Conservation (phyloP, 2,797 vertebrate genomes). For the Cossypha heuglini region DNA sequence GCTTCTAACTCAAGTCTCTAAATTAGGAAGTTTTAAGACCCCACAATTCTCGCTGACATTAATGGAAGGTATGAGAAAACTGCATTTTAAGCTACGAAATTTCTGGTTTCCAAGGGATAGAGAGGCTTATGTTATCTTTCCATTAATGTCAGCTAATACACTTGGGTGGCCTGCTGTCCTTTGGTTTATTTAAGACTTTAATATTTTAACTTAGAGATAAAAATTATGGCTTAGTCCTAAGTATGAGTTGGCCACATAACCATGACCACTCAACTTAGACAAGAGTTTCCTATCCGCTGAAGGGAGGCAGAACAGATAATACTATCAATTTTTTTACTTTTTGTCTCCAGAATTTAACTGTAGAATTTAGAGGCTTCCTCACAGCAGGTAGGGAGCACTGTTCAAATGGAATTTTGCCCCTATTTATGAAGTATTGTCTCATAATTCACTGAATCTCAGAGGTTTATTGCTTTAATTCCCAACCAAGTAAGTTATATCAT, state of each 20-base stretch:
- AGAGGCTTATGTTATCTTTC: neutral
- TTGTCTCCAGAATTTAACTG: neutral
- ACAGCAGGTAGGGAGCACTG: neutral
- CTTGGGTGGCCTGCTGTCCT: neutral
- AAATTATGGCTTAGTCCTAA: neutral
- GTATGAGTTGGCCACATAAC: slow-evolving; percentile 16
- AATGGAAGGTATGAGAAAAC: neutral
- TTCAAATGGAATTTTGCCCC: neutral
- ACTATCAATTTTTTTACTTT: neutral
- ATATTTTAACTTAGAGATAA: slow-evolving; percentile 1
- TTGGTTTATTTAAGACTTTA: slow-evolving; percentile 1
- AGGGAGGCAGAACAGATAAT: slow-evolving; percentile 9
- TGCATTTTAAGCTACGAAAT: neutral
- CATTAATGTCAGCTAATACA: neutral
- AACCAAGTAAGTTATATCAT: slow-evolving; percentile 7
- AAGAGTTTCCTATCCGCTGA: slow-evolving; percentile 14
- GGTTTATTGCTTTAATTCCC: slow-evolving; percentile 20
- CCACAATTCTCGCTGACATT: neutral
- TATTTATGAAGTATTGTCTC: slow-evolving; percentile 21
- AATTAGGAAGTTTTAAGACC: neutral
- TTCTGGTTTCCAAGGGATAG: neutral
- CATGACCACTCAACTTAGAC: neutral
- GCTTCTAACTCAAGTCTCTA: neutral
- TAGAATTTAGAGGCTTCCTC: slow-evolving; percentile 20
- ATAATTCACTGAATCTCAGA: slow-evolving; percentile 1